Conservation (phyloP, 2,113 vertebrate genomes). For the Hemiprocne comata region DNA sequence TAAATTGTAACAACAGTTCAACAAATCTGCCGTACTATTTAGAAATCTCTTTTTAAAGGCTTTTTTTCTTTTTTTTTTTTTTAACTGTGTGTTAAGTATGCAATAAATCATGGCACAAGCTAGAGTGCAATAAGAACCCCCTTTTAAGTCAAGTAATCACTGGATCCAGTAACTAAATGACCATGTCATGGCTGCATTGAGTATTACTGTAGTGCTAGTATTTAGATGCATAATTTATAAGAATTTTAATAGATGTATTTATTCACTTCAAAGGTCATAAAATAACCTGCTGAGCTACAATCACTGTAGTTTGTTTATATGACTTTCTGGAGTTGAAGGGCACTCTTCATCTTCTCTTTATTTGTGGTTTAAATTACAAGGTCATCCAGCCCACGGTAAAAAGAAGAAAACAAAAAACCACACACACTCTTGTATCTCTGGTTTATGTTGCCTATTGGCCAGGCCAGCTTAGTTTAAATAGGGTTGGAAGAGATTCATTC, state of each 20-base stretch:
- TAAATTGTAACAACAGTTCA: background rate
- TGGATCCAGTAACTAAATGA: background rate
- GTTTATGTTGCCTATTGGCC: background rate
- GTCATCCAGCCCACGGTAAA: background rate
- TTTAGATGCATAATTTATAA: background rate
- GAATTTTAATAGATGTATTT: background rate
- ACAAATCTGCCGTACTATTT: background rate
- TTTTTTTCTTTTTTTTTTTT: background rate
- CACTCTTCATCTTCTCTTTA: background rate
- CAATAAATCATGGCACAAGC: background rate
- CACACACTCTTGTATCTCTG: background rate
- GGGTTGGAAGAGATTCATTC: background rate
- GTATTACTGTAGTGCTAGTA: background rate
- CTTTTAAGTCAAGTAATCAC: background rate
- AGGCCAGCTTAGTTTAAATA: background rate
- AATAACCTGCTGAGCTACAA: background rate
- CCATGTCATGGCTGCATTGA: background rate
- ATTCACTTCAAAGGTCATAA: background rate
- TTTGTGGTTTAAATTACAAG: constrained; percentile 20
- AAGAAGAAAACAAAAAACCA: background rate
- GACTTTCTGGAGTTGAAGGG: background rate
- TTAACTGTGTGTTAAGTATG: background rate
- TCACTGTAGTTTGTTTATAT: background rate
- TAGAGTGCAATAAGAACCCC: background rate
- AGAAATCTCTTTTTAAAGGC: background rate